Evolutionary conservation across 1,140 invertebrate genomes (phyloP).

Genomic region (Nomia melanderi): DNA sequence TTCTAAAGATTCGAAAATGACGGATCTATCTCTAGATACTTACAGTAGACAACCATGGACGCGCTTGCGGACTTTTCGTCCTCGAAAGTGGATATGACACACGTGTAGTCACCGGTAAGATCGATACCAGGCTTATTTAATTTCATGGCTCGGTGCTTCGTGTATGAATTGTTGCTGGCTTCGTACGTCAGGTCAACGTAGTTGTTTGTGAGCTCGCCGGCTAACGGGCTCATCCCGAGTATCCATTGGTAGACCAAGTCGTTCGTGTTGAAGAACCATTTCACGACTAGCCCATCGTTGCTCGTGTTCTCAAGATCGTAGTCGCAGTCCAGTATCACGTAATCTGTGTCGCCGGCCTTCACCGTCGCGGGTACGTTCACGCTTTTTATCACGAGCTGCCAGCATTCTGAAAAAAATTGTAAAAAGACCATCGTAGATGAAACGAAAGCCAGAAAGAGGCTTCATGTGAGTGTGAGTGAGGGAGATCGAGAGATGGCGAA

Average conservation of each 20-base stretch:
- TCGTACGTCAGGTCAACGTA: constrained; percentile 86
- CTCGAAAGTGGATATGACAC: constrained; percentile 88
- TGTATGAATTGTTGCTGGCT: constrained; percentile 85
- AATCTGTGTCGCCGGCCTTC: constrained; percentile 84
- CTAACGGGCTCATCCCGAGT: constrained; percentile 82
- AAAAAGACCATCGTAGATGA: not conserved
- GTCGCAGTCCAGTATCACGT: constrained; percentile 89
- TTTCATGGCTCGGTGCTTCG: constrained; percentile 88
- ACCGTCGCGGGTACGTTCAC: constrained; percentile 86
- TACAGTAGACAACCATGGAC: constrained; percentile 89
- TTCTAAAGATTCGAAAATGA: too few species aligned
- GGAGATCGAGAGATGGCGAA: too few species aligned
- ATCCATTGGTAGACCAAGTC: constrained; percentile 92
- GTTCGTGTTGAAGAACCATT: constrained; percentile 89
- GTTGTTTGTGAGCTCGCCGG: constrained; percentile 83
- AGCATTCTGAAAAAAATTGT: constrained; percentile 77
- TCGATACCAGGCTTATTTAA: constrained; percentile 87
- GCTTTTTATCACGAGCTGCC: constrained; percentile 85
- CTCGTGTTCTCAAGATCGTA: constrained; percentile 82
- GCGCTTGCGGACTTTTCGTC: constrained; percentile 86
- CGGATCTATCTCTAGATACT: constrained; percentile 78
- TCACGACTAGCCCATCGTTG: constrained; percentile 85
- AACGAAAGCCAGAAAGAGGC: not conserved
- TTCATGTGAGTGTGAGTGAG: too few species aligned
- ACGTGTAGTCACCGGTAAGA: constrained; percentile 88